Evolutionary conservation across 1,140 invertebrate genomes (phyloP), one percentile per base, ranked within the genome.

Genomic region (Stratiolaelaps scimitus): DNA sequence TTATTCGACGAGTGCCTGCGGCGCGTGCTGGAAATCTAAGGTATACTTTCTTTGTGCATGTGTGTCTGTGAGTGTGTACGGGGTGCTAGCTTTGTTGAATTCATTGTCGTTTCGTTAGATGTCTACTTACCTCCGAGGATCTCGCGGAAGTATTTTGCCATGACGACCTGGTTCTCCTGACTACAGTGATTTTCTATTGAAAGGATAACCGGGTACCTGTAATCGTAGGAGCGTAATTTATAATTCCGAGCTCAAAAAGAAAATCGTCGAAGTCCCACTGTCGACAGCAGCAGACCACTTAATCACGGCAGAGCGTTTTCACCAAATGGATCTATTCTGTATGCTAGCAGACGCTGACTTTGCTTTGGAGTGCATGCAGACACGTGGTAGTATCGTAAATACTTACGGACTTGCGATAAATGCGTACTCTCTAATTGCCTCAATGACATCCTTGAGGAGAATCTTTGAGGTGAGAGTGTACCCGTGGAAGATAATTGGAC

Each of bases 111-210:
- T 46, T 45, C 30, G 15, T n/a, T 15, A 28, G 30, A 46, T 60
- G 47, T n/a, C 15, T 30, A 44, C 46, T 20, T 30, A 71, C 70
- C 69, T 53, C 70, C 70, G 13, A 71, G 64, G 34, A 71, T 71
- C 20, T 40, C 56, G 13, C 30, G 40, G 4, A 72, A 68, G 20
- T 69, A 43, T 1, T 56, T n/a, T 6, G 92, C 92, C 92, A 97
- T 96, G 70, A 88, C 84, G 66, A 85, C 83, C 76, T 97, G 92
- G 75, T 96, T 91, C 65, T 82, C 83, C 13, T 93, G 76, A 10
- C 88, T 93, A 76, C 92, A 97, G 75, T 96, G 92, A 78, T 97
- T 96, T 79, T 97, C 93, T 67, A 97, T 89, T 7, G 89, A 93
- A 17, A 97, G 78, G 68, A 97, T 91, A 26, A 97, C 83, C 0